phyloP scores from a whole-genome alignment of 1,140 invertebrate species.

The Potamilus streckersoni region DNA sequence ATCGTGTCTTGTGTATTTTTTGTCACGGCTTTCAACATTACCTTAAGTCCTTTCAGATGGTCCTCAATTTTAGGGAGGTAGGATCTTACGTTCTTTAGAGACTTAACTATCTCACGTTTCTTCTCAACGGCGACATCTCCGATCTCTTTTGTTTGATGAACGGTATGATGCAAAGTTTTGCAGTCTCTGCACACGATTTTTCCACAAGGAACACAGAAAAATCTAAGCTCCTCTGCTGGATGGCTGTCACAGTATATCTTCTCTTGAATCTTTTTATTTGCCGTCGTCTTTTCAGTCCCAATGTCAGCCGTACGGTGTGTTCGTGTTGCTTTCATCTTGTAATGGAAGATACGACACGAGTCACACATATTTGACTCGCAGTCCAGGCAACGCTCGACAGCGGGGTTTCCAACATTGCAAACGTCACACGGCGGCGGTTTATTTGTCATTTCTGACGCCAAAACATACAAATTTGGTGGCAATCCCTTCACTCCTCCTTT shows the following conservation, averaged over 20 bases:
- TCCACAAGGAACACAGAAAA: slow-evolving; percentile 30
- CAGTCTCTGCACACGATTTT: slow-evolving; percentile 31
- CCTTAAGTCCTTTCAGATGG: slow-evolving; percentile 21
- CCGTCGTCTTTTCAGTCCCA: slow-evolving; percentile 22
- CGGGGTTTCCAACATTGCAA: slow-evolving; percentile 13
- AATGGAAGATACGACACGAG: slow-evolving; percentile 19
- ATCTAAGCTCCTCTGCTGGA: slow-evolving; percentile 26
- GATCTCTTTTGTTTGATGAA: slow-evolving; percentile 28
- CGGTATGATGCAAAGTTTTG: slow-evolving; percentile 28
- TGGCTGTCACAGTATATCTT: slow-evolving; percentile 27
- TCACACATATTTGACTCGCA: slow-evolving; percentile 30
- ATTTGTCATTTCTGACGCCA: slow-evolving; percentile 18
- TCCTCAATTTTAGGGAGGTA: slow-evolving; percentile 19
- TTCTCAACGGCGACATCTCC: slow-evolving; percentile 18
- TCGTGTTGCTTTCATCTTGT: slow-evolving; percentile 29
- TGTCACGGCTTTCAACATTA: slow-evolving; percentile 21
- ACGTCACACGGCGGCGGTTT: slow-evolving; percentile 25
- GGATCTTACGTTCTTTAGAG: slow-evolving; percentile 14
- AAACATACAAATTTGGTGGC: slow-evolving; percentile 24
- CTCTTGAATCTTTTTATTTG: slow-evolving; percentile 29
- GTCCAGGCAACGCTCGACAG: slow-evolving; percentile 21
- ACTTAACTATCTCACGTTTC: slow-evolving; percentile 27
- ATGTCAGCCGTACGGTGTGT: slow-evolving; percentile 18
- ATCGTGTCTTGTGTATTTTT: slow-evolving; percentile 29
- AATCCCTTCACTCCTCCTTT: slow-evolving; percentile 28